Base-by-base conservation (phyloP, 1,140 invertebrate genomes). In the Coptotermes formosanus region DNA sequence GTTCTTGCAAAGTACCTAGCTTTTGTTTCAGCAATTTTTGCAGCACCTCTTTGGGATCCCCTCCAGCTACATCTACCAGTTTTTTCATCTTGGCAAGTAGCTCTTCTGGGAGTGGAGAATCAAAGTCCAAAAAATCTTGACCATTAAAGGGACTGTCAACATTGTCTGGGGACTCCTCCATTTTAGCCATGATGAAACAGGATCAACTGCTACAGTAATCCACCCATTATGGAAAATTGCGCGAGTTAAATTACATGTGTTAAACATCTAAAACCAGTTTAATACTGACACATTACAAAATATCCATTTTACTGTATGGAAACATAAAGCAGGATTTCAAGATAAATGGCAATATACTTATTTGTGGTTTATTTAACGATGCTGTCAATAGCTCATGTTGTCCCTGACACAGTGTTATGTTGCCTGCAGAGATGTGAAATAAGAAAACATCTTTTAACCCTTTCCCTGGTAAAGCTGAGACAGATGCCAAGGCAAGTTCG, bases 71-170 rank as follows among this genome's bases (percentile, higher is more conserved):
- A 2, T 91, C 92, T 12, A 89, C 88, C 87, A 93, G 90, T 0
- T 90, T 88, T 64, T 94, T 91, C 48, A 94, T 88, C 89, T 94
- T 89, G n/a, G 92, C 91, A 85, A 93, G 88, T 0, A 94, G 88
- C 64, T 94, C 90, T 82, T 94, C 92, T 4, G 91, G 88, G 7
- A 91, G 91, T 21, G 93, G 93, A 48, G 83, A 23, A 21, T n/a
- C 44, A 32, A n/a, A 84, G 25, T 75, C 64, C 64, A 14, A 30
- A 75, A 30, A 30, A 75, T 75, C 64, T 75, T 75, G 25, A 75
- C 9, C 16, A 75, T 8, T 30, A 75, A 75, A 75, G n/a, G 64
- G 64, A 7, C 9, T 75, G 64, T 25, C 64, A 75, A 75, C 64
- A 75, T 75, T 30, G 25, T 75, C 64, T 25, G 16, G 4, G 14